Conservation (phyloP, 2,113 vertebrate genomes). For the Elaphurus davidianus region DNA sequence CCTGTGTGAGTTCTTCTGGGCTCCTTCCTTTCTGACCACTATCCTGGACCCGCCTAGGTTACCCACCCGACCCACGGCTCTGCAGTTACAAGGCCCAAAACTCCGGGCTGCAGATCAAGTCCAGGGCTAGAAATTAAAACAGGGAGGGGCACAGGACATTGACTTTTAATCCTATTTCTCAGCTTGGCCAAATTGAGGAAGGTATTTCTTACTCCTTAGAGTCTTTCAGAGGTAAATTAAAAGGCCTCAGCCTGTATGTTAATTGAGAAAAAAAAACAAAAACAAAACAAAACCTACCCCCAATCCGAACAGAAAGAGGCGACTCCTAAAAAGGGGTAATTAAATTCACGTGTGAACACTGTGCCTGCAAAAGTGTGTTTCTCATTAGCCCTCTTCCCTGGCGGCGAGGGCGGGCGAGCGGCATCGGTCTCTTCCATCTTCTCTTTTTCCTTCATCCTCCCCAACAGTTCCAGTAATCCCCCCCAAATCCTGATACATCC, state of each 20-base stretch:
- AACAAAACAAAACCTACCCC: not conserved
- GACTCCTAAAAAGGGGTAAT: constrained; percentile 69
- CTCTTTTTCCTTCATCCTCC: constrained; percentile 60
- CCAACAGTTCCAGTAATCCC: constrained; percentile 53
- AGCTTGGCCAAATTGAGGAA: constrained; percentile 1
- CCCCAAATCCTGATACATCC: constrained; percentile 47
- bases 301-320: constrained; percentile 54
- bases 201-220: not conserved
- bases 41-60: not conserved
- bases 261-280: not conserved
- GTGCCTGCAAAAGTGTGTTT: constrained; percentile 78
- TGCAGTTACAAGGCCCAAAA: constrained; percentile 52
- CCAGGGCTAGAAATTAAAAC: constrained; percentile 83
- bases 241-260: constrained; percentile 36
- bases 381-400: constrained; percentile 80
- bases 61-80: not conserved
- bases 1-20: not conserved
- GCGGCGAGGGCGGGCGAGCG: not conserved
- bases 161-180: constrained; percentile 49
- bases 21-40: constrained; percentile 39
- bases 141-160: constrained; percentile 17
- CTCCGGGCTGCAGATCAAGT: constrained; percentile 79
- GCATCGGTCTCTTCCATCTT: not conserved
- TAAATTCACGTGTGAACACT: constrained; percentile 81
- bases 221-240: not conserved